phyloP scores from a whole-genome alignment of 2,888 invertebrate species.

The Cheiracanthium punctorium region DNA sequence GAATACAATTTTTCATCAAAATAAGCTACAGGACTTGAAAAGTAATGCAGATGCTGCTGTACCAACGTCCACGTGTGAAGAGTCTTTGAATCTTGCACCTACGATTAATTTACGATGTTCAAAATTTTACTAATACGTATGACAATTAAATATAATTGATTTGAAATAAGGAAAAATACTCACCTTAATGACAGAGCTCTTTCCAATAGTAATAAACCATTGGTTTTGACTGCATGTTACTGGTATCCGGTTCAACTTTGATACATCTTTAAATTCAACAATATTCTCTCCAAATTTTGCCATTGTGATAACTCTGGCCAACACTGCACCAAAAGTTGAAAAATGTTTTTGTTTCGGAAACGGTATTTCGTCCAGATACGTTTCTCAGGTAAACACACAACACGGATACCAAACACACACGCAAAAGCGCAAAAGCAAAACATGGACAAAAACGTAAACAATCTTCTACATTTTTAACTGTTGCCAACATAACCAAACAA shows the following conservation, averaged over 20 bases:
- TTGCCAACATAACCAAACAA: too few species aligned
- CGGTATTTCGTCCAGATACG: too few species aligned
- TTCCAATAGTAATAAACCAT: constrained; percentile 30
- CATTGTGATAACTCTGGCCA: not conserved
- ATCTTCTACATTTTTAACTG: too few species aligned
- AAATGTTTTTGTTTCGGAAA: too few species aligned
- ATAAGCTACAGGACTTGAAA: constrained; percentile 34
- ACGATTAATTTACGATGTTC: not conserved
- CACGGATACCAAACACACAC: too few species aligned
- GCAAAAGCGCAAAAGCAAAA: too few species aligned
- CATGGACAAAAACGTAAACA: too few species aligned
- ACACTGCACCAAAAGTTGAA: too few species aligned
- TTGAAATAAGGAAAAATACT: not conserved
- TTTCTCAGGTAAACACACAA: too few species aligned
- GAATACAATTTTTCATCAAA: constrained; percentile 21
- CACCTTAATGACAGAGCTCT: constrained; percentile 37
- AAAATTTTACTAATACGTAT: not conserved
- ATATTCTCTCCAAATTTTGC: constrained; percentile 34
- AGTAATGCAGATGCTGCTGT: constrained; percentile 27
- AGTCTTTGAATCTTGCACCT: constrained; percentile 34
- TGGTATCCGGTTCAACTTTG: constrained; percentile 17
- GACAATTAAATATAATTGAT: not conserved
- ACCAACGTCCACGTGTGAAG: constrained; percentile 49
- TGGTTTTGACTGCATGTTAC: not conserved
- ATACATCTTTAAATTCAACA: not conserved